These are phyloP conservation scores for Phenganax marumi DNA, from an alignment of 92 coral and sea anemone genomes.

Conservation along the genomic window DNA sequence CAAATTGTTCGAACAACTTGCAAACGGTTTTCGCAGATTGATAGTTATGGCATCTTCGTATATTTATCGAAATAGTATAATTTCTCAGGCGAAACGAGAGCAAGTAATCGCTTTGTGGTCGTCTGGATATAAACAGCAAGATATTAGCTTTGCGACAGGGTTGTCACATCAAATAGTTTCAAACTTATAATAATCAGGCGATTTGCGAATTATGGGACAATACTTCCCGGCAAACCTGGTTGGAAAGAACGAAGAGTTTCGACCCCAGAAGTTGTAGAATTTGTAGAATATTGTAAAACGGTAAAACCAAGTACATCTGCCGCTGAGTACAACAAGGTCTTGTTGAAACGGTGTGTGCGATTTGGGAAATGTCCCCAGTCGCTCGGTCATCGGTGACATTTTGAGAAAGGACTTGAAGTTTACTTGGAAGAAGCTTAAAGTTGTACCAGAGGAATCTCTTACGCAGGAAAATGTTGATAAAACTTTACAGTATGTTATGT, in stretches of 20 bases:
- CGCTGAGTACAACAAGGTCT: background rate
- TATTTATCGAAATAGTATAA: background rate
- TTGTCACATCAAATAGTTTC: slow-evolving; percentile 46
- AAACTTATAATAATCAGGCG: slow-evolving; percentile 6
- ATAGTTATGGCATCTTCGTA: no score
- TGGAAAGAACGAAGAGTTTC: slow-evolving; percentile 52
- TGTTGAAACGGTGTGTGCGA: slow-evolving; percentile 36
- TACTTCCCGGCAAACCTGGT: slow-evolving; percentile 44
- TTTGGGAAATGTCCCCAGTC: slow-evolving; percentile 39
- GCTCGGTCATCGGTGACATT: slow-evolving; percentile 45
- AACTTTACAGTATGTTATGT: slow-evolving; percentile 50
- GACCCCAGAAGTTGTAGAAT: slow-evolving; percentile 41
- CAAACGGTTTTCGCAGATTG: slow-evolving; percentile 10
- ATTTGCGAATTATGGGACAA: slow-evolving; percentile 28
- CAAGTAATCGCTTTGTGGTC: slow-evolving; percentile 32
- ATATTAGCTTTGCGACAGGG: background rate
- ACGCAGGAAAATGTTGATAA: slow-evolving; percentile 33
- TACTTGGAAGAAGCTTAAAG: slow-evolving; percentile 48
- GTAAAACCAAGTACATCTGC: slow-evolving; percentile 37
- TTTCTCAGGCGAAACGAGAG: slow-evolving; percentile 8
- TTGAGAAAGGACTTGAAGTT: slow-evolving; percentile 33
- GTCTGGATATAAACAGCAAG: background rate
- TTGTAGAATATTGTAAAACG: slow-evolving; percentile 39
- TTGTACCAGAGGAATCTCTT: slow-evolving; percentile 44
- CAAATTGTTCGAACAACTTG: slow-evolving; percentile 42